Evolutionary conservation across 2,113 vertebrate species (phyloP).

Genomic region (Aptenodytes forsteri): DNA sequence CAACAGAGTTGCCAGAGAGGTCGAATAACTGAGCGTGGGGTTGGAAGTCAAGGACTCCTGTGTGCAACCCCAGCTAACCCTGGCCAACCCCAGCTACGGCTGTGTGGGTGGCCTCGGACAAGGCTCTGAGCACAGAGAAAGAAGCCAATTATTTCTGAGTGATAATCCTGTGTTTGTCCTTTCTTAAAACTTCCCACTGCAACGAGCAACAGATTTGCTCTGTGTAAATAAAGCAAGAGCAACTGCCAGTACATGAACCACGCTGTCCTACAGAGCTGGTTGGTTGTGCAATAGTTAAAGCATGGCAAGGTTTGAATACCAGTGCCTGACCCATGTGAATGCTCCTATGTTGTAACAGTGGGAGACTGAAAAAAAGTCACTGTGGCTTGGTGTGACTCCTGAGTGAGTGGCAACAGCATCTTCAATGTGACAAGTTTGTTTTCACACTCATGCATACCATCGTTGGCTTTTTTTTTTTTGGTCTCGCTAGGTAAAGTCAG

Average conservation of each 20-base stretch:
- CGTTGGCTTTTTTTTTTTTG: neutral
- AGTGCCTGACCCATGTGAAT: neutral
- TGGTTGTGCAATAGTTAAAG: neutral
- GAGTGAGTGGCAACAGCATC: neutral
- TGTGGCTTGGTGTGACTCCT: neutral
- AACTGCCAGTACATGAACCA: neutral
- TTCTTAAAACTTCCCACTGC: neutral
- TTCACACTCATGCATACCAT: neutral
- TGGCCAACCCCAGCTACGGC: neutral
- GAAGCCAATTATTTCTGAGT: neutral
- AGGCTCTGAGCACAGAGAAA: neutral
- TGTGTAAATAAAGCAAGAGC: neutral
- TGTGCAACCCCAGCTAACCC: neutral
- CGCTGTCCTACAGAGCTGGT: neutral
- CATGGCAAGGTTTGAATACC: neutral
- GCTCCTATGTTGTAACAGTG: neutral
- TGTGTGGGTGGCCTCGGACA: neutral
- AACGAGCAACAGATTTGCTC: neutral
- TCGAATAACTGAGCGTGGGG: rapidly evolving
- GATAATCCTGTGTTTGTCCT: neutral
- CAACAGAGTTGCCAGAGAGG: neutral
- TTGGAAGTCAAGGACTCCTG: neutral
- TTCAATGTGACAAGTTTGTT: neutral
- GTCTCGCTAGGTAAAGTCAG: neutral
- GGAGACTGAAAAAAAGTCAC: neutral